Percentiles rank a stretch among this genome's conserved stretches.
These are phyloP conservation scores for Pantherophis guttatus DNA, from an alignment of 2,113 vertebrate genomes.

Conservation along the genomic window DNA sequence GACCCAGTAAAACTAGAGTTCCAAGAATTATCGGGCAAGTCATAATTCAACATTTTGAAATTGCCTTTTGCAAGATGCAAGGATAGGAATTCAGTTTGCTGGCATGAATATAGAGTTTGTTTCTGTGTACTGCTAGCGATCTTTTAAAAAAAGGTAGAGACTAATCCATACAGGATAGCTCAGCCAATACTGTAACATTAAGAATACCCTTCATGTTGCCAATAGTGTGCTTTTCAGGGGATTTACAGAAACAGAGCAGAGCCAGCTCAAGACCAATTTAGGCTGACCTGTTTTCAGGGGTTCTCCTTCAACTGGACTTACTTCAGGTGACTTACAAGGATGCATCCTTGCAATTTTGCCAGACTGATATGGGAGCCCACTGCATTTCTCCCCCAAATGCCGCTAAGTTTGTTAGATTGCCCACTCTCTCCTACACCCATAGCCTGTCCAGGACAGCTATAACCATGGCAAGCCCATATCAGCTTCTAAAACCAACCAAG, in stretches of 20 bases:
- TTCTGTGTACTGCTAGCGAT: neutral
- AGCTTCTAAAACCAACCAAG: neutral
- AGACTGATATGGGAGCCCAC: neutral
- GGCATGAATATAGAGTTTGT: neutral
- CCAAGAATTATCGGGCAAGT: neutral
- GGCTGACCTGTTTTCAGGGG: neutral
- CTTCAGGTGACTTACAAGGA: neutral
- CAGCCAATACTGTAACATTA: neutral
- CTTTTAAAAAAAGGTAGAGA: neutral
- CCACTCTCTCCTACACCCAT: too few species aligned
- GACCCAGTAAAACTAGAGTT: neutral
- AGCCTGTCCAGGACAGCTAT: too few species aligned
- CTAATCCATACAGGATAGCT: neutral
- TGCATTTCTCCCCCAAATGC: neutral
- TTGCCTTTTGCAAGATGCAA: neutral
- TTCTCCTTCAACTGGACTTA: neutral
- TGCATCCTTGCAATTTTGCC: neutral
- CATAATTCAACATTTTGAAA: neutral
- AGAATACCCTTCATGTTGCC: neutral
- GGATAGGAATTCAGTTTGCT: neutral
- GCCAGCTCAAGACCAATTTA: neutral
- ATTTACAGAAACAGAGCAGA: neutral
- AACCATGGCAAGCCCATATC: neutral
- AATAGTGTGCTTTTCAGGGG: neutral
- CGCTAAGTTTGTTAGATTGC: neutral